A percentile compares a stretch with the other conserved stretches of the same genome.
Conservation (phyloP, 2,888 invertebrate species). For the Chironomus riparius region DNA sequence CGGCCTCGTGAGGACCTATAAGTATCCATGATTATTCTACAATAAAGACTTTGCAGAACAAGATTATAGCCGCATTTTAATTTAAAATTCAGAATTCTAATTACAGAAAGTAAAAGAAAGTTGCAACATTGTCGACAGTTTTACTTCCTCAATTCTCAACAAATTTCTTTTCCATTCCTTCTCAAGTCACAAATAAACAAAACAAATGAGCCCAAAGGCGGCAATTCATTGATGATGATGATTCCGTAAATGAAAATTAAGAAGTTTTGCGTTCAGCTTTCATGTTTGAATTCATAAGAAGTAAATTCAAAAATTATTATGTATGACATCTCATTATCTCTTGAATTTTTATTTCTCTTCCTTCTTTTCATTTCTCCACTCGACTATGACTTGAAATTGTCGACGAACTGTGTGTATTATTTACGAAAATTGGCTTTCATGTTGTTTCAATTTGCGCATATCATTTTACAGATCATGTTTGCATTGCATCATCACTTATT, state of each 20-base stretch:
- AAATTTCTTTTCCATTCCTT: too few species aligned
- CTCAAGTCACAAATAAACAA: too few species aligned
- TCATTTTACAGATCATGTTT: conserved; percentile 7
- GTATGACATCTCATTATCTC: conserved; percentile 12
- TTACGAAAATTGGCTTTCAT: neutral
- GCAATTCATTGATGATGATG: neutral
- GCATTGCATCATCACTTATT: conserved; percentile 9
- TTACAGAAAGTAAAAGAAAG: too few species aligned
- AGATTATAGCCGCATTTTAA: too few species aligned
- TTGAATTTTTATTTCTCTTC: neutral
- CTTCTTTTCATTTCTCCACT: neutral
- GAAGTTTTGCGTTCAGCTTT: neutral
- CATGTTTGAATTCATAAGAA: neutral
- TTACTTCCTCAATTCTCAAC: too few species aligned
- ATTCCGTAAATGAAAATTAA: neutral
- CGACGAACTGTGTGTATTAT: neutral
- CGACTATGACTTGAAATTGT: too few species aligned
- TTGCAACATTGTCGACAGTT: too few species aligned
- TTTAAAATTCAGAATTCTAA: too few species aligned
- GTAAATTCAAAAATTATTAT: neutral
- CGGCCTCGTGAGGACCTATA: too few species aligned
- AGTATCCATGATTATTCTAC: too few species aligned
- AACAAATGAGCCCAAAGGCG: too few species aligned
- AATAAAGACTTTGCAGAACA: too few species aligned
- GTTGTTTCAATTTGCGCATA: neutral